Evolutionary conservation across 1,140 invertebrate genomes (phyloP).

Genomic region (Saxidomus purpurata): DNA sequence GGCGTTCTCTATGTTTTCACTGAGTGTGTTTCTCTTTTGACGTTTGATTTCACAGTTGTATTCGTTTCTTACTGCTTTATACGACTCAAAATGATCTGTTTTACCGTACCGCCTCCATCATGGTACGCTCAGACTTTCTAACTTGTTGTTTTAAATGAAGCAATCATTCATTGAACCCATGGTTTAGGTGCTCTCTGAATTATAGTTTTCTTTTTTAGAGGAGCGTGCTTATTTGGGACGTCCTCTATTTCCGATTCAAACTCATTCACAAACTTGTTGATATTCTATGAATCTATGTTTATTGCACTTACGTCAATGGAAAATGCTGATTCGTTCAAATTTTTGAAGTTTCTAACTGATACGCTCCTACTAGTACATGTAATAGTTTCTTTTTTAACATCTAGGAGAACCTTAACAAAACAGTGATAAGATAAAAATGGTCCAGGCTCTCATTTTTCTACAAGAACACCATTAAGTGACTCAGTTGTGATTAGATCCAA

Average conservation of each 20-base stretch:
- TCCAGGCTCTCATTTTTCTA: conserved; percentile 15
- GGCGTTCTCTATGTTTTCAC: not conserved
- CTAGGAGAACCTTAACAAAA: not conserved
- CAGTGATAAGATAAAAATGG: conserved; percentile 36
- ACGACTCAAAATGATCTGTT: not conserved
- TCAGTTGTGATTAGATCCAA: conserved; percentile 26
- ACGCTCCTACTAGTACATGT: too few relatives aligned
- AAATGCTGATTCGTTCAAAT: not conserved
- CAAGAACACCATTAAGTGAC: not conserved
- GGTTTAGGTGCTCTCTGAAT: not conserved
- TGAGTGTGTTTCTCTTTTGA: not conserved
- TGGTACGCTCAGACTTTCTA: not conserved
- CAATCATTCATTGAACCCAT: not conserved
- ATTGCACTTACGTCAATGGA: not conserved
- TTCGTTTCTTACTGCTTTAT: not conserved
- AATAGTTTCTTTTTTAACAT: conserved; percentile 26
- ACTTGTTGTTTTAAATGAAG: not conserved
- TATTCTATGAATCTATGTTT: not conserved
- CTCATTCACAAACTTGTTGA: not conserved
- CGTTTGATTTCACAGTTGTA: not conserved
- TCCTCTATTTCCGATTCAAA: not conserved
- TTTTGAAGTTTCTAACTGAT: conserved; percentile 53
- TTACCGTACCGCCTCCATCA: not conserved
- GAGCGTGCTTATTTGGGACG: not conserved
- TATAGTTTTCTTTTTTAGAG: not conserved